These are phyloP conservation scores for Meandrina meandrites DNA, from an alignment of 92 coral and sea anemone species.

Conservation along the genomic window DNA sequence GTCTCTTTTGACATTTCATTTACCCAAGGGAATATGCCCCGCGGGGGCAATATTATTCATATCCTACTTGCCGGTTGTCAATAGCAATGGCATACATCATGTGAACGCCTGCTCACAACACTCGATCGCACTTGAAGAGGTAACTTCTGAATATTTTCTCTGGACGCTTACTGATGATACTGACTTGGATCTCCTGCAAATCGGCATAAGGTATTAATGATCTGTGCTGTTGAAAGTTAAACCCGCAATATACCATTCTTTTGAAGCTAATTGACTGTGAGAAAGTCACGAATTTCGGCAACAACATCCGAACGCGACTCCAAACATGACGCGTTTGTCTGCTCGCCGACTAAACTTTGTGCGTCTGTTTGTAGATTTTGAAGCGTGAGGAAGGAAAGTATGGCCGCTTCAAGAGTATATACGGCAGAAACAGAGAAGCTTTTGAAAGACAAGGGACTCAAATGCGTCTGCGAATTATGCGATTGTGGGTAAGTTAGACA, in stretches of 20 bases:
- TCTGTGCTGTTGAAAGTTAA: neutral
- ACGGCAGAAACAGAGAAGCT: constrained; percentile 84
- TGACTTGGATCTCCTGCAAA: neutral
- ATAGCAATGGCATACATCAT: constrained; percentile 48
- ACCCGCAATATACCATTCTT: neutral
- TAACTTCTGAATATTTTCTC: neutral
- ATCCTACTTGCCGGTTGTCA: constrained; percentile 44
- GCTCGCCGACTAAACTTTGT: neutral
- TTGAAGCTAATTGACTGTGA: neutral
- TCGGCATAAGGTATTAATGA: neutral
- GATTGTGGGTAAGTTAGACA: constrained; percentile 90
- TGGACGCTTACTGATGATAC: neutral
- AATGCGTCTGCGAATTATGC: constrained; percentile 93
- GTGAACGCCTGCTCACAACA: constrained; percentile 38
- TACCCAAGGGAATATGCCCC: constrained; percentile 30
- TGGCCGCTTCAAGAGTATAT: constrained; percentile 74
- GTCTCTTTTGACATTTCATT: constrained; percentile 5
- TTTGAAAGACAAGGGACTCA: constrained; percentile 80
- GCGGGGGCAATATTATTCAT: constrained; percentile 6
- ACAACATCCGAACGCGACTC: neutral
- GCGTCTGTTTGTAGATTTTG: neutral
- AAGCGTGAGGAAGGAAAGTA: neutral
- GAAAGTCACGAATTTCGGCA: constrained; percentile 21
- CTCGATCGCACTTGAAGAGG: constrained; percentile 6
- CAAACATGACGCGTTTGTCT: neutral